Percentiles rank a stretch among this genome's conserved stretches.
Conservation (phyloP, 2,888 invertebrate species). For the Mongoloraphidia duomilia region DNA sequence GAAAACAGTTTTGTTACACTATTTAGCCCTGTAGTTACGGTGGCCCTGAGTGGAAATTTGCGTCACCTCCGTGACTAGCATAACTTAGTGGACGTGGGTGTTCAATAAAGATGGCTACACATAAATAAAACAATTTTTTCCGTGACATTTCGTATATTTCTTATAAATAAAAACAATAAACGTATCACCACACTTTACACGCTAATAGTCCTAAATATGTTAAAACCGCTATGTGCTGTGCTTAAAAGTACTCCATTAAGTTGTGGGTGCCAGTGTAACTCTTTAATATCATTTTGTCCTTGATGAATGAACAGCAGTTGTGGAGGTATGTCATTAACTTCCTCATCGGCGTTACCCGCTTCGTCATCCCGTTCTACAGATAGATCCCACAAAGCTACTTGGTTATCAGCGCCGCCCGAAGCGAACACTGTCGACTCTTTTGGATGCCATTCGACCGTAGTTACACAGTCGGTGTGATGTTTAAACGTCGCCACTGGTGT, state of each 20-base stretch:
- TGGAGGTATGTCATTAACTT: conserved; percentile 63
- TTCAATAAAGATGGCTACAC: too few relatives aligned
- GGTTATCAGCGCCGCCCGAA: conserved; percentile 86
- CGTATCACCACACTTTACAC: conserved; percentile 41
- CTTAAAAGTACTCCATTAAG: conserved; percentile 84
- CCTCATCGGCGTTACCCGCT: conserved; percentile 33
- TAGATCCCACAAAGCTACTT: conserved; percentile 94
- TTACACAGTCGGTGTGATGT: conserved; percentile 86
- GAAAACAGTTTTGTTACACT: too few relatives aligned
- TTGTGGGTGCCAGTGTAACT: conserved; percentile 96
- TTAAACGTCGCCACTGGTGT: conserved; percentile 85
- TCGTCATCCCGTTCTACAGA: conserved; percentile 69
- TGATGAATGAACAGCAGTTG: conserved; percentile 95
- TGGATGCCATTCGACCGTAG: conserved; percentile 95
- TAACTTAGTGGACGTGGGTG: too few relatives aligned
- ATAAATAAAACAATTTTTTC: too few relatives aligned
- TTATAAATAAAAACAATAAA: background rate
- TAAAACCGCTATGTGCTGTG: conserved; percentile 90
- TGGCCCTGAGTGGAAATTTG: too few relatives aligned
- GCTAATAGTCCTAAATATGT: conserved; percentile 95
- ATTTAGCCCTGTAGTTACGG: too few relatives aligned
- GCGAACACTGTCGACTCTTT: conserved; percentile 86
- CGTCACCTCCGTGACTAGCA: too few relatives aligned
- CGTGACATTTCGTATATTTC: background rate
- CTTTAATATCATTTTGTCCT: conserved; percentile 95